phyloP scores from a whole-genome alignment of 2,888 invertebrate genomes.

The Drosophila vallismaia region DNA sequence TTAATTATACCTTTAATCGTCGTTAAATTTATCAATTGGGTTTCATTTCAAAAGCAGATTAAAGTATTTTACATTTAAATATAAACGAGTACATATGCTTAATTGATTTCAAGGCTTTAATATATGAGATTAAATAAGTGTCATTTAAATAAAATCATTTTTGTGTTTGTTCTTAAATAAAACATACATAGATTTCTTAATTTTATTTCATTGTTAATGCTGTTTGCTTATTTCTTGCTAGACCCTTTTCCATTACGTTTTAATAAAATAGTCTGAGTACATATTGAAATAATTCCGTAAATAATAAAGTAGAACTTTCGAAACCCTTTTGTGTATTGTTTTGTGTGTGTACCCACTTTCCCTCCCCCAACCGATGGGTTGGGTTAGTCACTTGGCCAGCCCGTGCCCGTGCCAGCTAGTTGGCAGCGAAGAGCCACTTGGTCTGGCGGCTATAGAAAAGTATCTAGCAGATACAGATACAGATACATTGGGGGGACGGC shows the following conservation, averaged over 20 bases:
- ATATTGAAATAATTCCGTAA: neutral
- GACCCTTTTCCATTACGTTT: neutral
- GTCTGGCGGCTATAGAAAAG: slow-evolving; percentile 58
- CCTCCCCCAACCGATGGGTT: neutral
- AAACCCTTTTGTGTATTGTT: neutral
- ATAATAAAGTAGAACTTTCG: neutral
- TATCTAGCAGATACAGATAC: slow-evolving; percentile 54
- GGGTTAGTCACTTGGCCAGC: slow-evolving; percentile 63
- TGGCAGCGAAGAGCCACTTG: slow-evolving; percentile 66
- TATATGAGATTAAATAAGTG: neutral
- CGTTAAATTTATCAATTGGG: neutral
- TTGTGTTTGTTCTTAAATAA: no score
- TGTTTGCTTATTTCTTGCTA: no score
- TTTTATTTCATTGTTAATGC: no score
- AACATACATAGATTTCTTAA: no score
- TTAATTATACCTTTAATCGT: neutral
- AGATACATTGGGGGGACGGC: neutral
- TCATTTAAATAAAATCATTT: neutral
- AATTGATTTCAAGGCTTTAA: neutral
- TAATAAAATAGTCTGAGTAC: neutral
- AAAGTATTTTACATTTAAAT: neutral
- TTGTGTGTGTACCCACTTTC: slow-evolving; percentile 12
- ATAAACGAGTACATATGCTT: neutral
- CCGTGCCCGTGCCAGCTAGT: slow-evolving; percentile 32
- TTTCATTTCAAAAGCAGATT: neutral